phyloP scores from a whole-genome alignment of 2,888 invertebrate species.

The Lasioglossum leucozonium region DNA sequence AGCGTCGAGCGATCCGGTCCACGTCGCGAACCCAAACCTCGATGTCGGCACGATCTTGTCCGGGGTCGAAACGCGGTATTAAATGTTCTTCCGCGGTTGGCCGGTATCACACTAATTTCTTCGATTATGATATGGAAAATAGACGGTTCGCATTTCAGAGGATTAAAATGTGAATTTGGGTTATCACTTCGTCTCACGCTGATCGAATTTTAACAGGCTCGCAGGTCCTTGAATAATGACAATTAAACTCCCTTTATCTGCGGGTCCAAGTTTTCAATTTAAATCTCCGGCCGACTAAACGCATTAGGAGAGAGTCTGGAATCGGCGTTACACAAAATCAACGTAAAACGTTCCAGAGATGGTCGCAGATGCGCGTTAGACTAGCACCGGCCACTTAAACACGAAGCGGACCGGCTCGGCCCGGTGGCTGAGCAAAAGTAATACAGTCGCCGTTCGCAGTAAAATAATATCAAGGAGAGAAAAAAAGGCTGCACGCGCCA shows the following conservation, averaged over 20 bases:
- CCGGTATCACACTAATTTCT: no score
- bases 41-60: no score
- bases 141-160: neutral
- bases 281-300: neutral
- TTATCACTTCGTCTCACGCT: neutral
- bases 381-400: slow-evolving; percentile 75
- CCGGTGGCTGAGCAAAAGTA: slow-evolving; percentile 70
- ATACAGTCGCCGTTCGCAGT: slow-evolving; percentile 79
- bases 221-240: neutral
- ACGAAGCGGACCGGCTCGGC: slow-evolving; percentile 78
- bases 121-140: neutral
- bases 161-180: neutral
- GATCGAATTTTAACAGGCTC: neutral
- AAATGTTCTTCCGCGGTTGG: no score
- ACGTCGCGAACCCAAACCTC: no score
- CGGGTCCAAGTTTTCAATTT: neutral
- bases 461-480: slow-evolving; percentile 78
- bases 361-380: slow-evolving; percentile 79
- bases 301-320: neutral
- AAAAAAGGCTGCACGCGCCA: slow-evolving; percentile 76
- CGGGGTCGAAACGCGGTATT: no score
- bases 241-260: neutral
- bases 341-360: slow-evolving; percentile 15
- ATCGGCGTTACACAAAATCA: neutral
- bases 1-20: no score